Base-by-base conservation (phyloP, 2,113 vertebrate species). In the Semnornis frantzii region DNA sequence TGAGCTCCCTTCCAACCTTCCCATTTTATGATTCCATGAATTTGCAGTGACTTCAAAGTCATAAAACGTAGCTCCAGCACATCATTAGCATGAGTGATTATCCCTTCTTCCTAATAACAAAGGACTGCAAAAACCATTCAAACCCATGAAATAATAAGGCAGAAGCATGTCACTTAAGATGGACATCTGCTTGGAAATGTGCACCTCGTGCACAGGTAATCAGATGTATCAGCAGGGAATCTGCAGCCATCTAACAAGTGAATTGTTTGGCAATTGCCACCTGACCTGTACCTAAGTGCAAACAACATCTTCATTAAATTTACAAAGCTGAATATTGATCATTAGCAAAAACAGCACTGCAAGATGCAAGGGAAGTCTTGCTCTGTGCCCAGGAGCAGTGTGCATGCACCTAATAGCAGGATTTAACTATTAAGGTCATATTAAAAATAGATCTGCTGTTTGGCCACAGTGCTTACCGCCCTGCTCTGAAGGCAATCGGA, bases 221-320 rank as follows among this genome's bases (percentile, higher is more conserved):
- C 69, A 85, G 80, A 78, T 1, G 0, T 34, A 92, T 58, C 87
- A 91, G 94, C 85, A 91, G 76, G 95, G 87, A 83, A 74, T 72
- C 94, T 11, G 2, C 79, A 83, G 48, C 85, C n/a, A 7, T 90
- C 79, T 85, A 90, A 78, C 33, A 81, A 83, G 84, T 20, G 12
- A 59, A 82, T 92, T 87, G 72, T 83, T 95, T 75, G 81, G 89
- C 79, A 78, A 17, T 87, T 85, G 80, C 93, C 85, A 62, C 88
- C 89, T 92, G 93, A 93, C 95, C 95, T 94, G 76, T 65, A 77
- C 82, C 54, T 92, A 87, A 96, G 79, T 88, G 80, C 91, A 81
- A 95, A 90, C 85, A 75, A 75, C 42, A 58, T 90, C 72, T 94
- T 95, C 87, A 94, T 95, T 95, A 94, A 90, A 85, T 57, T 72